Base-by-base conservation (phyloP, 2,888 invertebrate genomes). In the Cetonia aurata region DNA sequence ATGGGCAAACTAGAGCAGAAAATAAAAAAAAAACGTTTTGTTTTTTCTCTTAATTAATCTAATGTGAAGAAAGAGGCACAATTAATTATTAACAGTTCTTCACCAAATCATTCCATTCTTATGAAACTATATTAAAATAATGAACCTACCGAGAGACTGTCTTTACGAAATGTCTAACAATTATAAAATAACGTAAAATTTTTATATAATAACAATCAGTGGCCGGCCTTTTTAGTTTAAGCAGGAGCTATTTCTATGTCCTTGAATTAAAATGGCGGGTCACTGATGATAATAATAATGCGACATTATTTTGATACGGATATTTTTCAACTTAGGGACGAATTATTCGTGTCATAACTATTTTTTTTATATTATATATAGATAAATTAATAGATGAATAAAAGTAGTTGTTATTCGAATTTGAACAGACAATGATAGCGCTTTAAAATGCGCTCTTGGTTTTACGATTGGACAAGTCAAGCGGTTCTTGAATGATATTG, bases 91-190 rank as follows among this genome's bases (percentile, higher is more conserved):
- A 37, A 37, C n/a, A 9, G 46, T 55, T 59, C 69, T 60, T 60
- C 59, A 57, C 62, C 10, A 19, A 57, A 69, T 69, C 69, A 69
- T 69, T 69, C 69, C 69, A 69, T 52, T 69, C 69, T 60, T 62
- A 62, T 60, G 69, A 69, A 25, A 59, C 8, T 65, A 65, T 37
- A 65, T 25, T 19, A 42, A 42, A 42, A 19, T 19, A 57, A 19
- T 65, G 46, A 52, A 52, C 15, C 50, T 52, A 65, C 46, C 6
- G 42, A 17, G 48, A 62, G 62, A 65, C 62, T 65, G 62, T 65
- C 52, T 37, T 65, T 65, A 52, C 37, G 37, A 37, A 48, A 65
- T 19, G 37, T 37, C 37, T 37, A 37, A 37, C 6, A 9, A 37
- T 37, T 10, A 25, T 25, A 37, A 37, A 37, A 37, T 17, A 52